Evolutionary conservation across 2,888 invertebrate species (phyloP).

Genomic region (Microchrysa polita): DNA sequence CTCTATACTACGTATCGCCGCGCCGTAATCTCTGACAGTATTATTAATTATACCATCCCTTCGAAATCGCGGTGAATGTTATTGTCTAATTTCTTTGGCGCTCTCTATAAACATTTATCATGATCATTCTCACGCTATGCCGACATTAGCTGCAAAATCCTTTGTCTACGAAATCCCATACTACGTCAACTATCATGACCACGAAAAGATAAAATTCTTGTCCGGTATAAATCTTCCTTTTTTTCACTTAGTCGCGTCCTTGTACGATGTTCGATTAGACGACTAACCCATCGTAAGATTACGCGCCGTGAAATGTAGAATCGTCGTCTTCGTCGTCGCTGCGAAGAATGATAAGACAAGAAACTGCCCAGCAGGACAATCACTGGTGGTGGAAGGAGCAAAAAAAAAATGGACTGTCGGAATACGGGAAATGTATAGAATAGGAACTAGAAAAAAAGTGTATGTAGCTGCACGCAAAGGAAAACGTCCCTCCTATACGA

Average conservation of each 20-base stretch:
- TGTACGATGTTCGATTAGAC: background rate
- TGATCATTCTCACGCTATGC: constrained; percentile 36
- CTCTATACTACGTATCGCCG: background rate
- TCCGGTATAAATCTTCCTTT: constrained; percentile 47
- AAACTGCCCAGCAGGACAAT: background rate
- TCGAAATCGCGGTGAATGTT: background rate
- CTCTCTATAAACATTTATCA: constrained; percentile 22
- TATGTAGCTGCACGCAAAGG: background rate
- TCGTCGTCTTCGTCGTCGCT: too few relatives aligned
- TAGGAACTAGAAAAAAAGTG: background rate
- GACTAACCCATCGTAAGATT: background rate
- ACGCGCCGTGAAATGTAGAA: background rate
- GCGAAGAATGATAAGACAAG: background rate
- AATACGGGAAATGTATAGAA: background rate
- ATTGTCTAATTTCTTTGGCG: constrained; percentile 5
- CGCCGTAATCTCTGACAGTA: background rate
- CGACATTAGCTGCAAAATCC: constrained; percentile 24
- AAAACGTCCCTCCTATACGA: background rate
- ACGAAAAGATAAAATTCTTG: constrained; percentile 34
- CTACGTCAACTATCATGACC: background rate
- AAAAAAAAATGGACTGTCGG: background rate
- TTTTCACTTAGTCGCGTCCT: constrained; percentile 19
- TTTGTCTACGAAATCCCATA: background rate
- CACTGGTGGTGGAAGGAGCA: background rate
- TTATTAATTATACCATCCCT: background rate